Evolutionary conservation across 2,113 vertebrate genomes (phyloP).

Genomic region (Neotragus pygmaeus): DNA sequence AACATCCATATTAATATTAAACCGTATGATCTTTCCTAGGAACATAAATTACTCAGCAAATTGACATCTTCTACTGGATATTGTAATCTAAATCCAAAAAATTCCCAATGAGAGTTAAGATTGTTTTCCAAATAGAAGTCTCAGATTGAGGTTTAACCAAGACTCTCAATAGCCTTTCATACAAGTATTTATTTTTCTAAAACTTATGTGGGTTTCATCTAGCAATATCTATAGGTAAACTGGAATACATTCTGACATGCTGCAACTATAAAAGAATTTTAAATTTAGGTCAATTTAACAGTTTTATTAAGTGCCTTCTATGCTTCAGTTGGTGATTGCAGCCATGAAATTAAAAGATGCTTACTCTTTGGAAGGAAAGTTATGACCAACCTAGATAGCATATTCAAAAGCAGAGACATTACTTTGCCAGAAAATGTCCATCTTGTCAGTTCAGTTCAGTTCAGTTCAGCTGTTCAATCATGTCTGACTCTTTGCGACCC

Average conservation of each 20-base stretch:
- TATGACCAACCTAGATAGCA: too few species aligned
- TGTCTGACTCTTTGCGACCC: too few species aligned
- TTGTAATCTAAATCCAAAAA: background rate
- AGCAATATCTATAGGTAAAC: background rate
- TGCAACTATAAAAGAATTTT: background rate
- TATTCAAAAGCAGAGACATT: too few species aligned
- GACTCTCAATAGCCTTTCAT: background rate
- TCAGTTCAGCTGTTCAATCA: fast-evolving
- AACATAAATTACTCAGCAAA: background rate
- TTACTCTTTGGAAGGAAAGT: too few species aligned
- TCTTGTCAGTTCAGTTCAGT: too few species aligned
- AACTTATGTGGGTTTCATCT: background rate
- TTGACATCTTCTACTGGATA: background rate
- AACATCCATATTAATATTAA: background rate
- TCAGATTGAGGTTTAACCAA: background rate
- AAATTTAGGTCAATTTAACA: constrained; percentile 16
- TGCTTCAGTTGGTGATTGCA: background rate
- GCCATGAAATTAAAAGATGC: too few species aligned
- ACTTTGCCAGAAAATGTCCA: too few species aligned
- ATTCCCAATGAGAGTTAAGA: background rate
- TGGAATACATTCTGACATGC: background rate
- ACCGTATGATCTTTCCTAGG: background rate
- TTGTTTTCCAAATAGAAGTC: background rate
- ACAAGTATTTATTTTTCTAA: background rate
- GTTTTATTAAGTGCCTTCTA: background rate